Percentiles rank a stretch among this genome's conserved stretches.
Evolutionary conservation across 2,888 invertebrate species (phyloP).

Genomic region (Caenorhabditis japonica): DNA sequence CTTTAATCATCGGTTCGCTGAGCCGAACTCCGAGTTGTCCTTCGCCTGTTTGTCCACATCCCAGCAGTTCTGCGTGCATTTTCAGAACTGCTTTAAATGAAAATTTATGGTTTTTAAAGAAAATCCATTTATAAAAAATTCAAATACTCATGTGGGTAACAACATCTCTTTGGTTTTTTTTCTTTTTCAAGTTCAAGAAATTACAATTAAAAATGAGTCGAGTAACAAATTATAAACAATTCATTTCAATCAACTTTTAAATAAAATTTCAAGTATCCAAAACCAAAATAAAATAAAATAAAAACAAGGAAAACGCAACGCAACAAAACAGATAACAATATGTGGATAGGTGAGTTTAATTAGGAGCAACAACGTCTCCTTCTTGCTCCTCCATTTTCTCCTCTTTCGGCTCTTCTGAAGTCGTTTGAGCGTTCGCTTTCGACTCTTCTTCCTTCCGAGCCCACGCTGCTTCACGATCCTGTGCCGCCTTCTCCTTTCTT

Average conservation of each 20-base stretch:
- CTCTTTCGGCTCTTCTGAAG: conserved; percentile 6
- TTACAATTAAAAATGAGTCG: no score
- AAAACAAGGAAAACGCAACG: not conserved
- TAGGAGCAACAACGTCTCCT: no score
- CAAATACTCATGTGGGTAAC: no score
- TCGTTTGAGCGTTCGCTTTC: not conserved
- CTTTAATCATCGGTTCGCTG: conserved; percentile 32
- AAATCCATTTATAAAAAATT: not conserved
- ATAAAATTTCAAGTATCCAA: no score
- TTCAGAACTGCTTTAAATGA: not conserved
- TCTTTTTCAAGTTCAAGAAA: no score
- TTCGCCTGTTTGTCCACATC: conserved; percentile 63
- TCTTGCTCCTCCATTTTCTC: conserved; percentile 17
- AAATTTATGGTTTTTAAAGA: not conserved
- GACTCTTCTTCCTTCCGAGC: conserved; percentile 25
- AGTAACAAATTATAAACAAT: no score
- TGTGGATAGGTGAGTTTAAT: no score
- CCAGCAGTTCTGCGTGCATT: conserved; percentile 64
- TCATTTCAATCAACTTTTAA: no score
- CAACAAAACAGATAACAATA: not conserved
- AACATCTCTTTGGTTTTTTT: no score
- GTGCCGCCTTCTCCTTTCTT: conserved; percentile 61
- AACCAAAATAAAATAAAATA: not conserved
- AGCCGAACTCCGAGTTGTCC: conserved; percentile 66
- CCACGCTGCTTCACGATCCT: conserved; percentile 46